Evolutionary conservation across 2,888 invertebrate species (phyloP).

Genomic region (Prenolepis imparis): DNA sequence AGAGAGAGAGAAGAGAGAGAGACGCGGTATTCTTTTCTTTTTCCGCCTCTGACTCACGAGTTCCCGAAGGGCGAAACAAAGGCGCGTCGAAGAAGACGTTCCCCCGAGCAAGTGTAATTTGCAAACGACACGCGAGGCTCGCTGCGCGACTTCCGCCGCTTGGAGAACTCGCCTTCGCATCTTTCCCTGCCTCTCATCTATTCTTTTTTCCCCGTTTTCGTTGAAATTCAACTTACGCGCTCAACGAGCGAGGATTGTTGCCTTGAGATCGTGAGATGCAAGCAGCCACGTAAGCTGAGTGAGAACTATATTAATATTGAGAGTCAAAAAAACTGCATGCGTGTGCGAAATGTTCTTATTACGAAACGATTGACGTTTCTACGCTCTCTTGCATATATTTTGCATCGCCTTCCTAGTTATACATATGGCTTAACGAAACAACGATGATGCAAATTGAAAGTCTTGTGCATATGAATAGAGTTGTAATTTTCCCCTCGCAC

Average conservation of each 20-base stretch:
- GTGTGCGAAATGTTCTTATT: slow-evolving; percentile 25
- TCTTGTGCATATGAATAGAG: neutral
- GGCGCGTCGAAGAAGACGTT: slow-evolving; percentile 60
- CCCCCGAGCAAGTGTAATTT: slow-evolving; percentile 60
- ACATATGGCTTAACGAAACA: neutral
- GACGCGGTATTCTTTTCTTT: slow-evolving; percentile 41
- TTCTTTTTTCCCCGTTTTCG: slow-evolving; percentile 23
- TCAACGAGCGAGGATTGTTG: slow-evolving; percentile 20
- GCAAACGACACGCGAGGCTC: slow-evolving; percentile 74
- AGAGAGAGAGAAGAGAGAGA: too few species aligned
- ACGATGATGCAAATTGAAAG: slow-evolving; percentile 29
- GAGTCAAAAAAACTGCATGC: slow-evolving; percentile 18
- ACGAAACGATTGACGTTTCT: slow-evolving; percentile 30
- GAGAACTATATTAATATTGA: slow-evolving; percentile 34
- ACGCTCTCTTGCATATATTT: neutral
- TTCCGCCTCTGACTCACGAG: slow-evolving; percentile 54
- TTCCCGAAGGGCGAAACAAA: slow-evolving; percentile 68
- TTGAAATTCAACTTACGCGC: slow-evolving; percentile 33
- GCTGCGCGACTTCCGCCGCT: slow-evolving; percentile 64
- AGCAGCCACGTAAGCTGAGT: neutral
- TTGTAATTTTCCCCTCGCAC: neutral
- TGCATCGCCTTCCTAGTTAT: neutral
- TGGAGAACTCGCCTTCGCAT: slow-evolving; percentile 26
- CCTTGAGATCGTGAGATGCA: slow-evolving; percentile 11
- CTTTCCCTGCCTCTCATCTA: neutral